Conservation (phyloP, 2,888 invertebrate species). For the Acanthococcus lagerstroemiae region DNA sequence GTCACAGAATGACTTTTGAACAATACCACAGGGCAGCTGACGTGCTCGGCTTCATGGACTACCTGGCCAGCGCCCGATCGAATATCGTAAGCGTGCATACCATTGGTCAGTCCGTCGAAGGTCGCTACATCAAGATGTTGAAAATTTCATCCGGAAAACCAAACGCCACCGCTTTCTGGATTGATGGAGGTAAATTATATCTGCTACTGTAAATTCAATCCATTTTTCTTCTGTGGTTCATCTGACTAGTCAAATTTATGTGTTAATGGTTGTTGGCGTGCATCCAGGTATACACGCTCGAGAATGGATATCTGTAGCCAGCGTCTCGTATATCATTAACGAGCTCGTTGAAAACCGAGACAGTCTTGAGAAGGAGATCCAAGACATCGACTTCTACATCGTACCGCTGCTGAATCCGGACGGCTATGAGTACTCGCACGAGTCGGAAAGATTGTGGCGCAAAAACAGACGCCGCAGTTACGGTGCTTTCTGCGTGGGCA, state of each 20-base stretch:
- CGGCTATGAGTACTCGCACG: constrained; percentile 74
- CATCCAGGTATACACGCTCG: constrained; percentile 65
- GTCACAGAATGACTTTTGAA: constrained; percentile 61
- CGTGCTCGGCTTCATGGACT: constrained; percentile 61
- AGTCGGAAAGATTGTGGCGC: constrained; percentile 55
- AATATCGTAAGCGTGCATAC: constrained; percentile 58
- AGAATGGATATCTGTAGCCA: constrained; percentile 79
- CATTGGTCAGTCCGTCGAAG: constrained; percentile 66
- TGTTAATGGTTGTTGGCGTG: background rate
- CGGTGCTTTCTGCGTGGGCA: constrained; percentile 58
- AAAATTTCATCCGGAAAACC: constrained; percentile 39
- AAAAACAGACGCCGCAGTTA: constrained; percentile 51
- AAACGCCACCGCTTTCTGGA: constrained; percentile 42
- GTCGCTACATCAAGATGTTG: constrained; percentile 58
- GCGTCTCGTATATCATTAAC: constrained; percentile 65
- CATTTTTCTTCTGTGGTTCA: background rate
- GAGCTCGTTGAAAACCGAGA: constrained; percentile 59
- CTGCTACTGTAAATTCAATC: no score
- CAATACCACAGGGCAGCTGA: constrained; percentile 61
- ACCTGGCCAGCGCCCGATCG: constrained; percentile 59
- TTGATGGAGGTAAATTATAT: constrained; percentile 43
- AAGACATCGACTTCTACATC: constrained; percentile 56
- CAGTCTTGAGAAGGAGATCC: constrained; percentile 47
- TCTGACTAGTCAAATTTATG: background rate
- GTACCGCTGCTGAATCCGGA: constrained; percentile 69